Evolutionary conservation across 1,140 invertebrate genomes (phyloP), one percentile per base, ranked within the genome.

Genomic region (Rhagoletis pomonella): DNA sequence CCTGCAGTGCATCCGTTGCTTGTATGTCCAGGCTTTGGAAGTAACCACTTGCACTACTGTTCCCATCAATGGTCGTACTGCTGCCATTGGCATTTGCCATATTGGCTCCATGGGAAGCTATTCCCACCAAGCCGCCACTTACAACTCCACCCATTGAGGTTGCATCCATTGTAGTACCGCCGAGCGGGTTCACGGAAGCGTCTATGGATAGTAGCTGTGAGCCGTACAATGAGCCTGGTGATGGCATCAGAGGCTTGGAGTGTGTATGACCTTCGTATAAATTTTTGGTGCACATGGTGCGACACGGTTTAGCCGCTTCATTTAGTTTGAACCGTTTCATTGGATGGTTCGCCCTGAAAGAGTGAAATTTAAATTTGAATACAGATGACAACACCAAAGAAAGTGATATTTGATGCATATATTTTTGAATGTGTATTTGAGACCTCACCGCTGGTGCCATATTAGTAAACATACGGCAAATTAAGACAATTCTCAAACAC

Each of bases 251-350:
- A 67, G 94, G 90, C 87, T 93, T 93, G 64, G 94, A 95, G 90
- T 95, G 95, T 87, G 94, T 94, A 90, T 95, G 95, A 62, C 95
- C 94, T 55, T 94, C 94, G 91, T 95, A 96, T 85, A 95, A 93
- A 91, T 95, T 95, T 86, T 92, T 91, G 73, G 89, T 86, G 69
- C 92, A 89, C 12, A 90, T 88, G 6, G 89, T 90, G 42, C 90
- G 87, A 4, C 89, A 88, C 69, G 89, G 89, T 86, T 91, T 91
- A 47, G 85, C 87, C 19, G 88, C 65, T 64, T 92, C 91, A 87
- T 94, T 94, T 42, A 93, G 92, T 91, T 95, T 97, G 92, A 97
- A 96, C 89, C 96, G 95, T 93, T 98, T 98, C 58, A 98, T 97
- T 0, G 97, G 97, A 94, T 97, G 96, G 93, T 97, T 96, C 87